A percentile compares a stretch with the other conserved stretches of the same genome.
phyloP scores from a whole-genome alignment of 2,888 invertebrate genomes.

The Lasioglossum zephyrum region DNA sequence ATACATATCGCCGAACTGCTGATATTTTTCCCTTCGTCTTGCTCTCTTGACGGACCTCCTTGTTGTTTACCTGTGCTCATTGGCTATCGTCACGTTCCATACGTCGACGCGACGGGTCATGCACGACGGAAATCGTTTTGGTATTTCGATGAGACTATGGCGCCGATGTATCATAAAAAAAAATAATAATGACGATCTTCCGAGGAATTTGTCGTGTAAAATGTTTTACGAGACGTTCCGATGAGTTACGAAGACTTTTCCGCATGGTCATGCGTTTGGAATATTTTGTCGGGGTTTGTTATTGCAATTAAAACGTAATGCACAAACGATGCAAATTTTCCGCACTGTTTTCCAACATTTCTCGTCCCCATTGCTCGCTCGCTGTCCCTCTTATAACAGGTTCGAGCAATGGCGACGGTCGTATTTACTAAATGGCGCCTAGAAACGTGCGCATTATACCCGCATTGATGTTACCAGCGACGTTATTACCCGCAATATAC shows the following conservation, averaged over 20 bases:
- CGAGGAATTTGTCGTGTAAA: neutral
- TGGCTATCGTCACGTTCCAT: slow-evolving; percentile 42
- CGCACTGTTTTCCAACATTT: neutral
- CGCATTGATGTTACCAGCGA: slow-evolving; percentile 45
- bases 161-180: neutral
- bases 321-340: neutral
- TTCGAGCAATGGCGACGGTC: slow-evolving; percentile 10
- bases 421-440: slow-evolving; percentile 23
- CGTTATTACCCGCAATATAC: slow-evolving; percentile 19
- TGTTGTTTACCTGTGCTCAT: slow-evolving; percentile 21
- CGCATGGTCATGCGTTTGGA: neutral
- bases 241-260: neutral
- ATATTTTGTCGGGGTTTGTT: neutral
- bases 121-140: neutral
- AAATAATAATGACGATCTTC: neutral
- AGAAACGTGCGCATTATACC: slow-evolving; percentile 21
- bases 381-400: neutral
- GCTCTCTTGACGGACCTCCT: neutral
- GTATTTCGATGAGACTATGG: neutral
- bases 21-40: neutral
- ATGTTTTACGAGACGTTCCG: neutral
- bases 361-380: neutral
- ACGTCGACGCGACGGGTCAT: neutral
- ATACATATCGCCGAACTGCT: slow-evolving; percentile 18
- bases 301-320: neutral